Base-by-base conservation (phyloP, 1,140 invertebrate species). In the Drosophila kohkoa region DNA sequence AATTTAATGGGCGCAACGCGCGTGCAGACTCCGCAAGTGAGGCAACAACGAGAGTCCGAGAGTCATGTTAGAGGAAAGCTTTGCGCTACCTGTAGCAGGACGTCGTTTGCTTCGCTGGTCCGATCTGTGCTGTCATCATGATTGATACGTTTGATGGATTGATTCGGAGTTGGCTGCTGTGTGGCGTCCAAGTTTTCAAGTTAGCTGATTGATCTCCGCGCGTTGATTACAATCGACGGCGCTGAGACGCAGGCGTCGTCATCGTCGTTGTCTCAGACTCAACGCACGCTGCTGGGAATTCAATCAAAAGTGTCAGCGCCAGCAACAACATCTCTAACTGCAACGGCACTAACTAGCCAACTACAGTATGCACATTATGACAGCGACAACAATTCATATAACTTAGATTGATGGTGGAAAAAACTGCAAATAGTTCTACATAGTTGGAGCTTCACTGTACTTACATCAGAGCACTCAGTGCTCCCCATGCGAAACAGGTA, bases 71-170 rank as follows among this genome's bases (percentile, higher is more conserved):
- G 20, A 25, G 57, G 25, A 71, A 78, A 63, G 49, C 35, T 54
- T 54, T 49, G 20, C 10, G 46, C 25, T 54, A 52, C 78, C 78
- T 81, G 67, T 20, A 15, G 20, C 54, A 57, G 54, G 32, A 57
- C 32, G 32, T 57, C 62, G 32, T 32, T 32, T 32, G 32, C 32
- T 8, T 32, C 5, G 32, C 32, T 32, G 52, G 67, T 54, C 87
- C 91, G 89, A 41, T 41, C 62, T 64, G n/a, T 45, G 74, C 63
- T 91, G 90, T 91, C 90, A 91, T 91, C 89, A 77, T 91, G 90
- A 91, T 91, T 91, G 90, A 91, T 91, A 86, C 90, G 89, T 90
- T 91, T 91, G 90, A 89, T 89, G 81, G 85, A 91, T 91, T 91
- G 90, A 91, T 91, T 91, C 77, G 81, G 81, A 81, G 38, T 25